These are phyloP conservation scores for Anseranas semipalmata DNA, from an alignment of 2,113 vertebrate species.

Conservation along the genomic window DNA sequence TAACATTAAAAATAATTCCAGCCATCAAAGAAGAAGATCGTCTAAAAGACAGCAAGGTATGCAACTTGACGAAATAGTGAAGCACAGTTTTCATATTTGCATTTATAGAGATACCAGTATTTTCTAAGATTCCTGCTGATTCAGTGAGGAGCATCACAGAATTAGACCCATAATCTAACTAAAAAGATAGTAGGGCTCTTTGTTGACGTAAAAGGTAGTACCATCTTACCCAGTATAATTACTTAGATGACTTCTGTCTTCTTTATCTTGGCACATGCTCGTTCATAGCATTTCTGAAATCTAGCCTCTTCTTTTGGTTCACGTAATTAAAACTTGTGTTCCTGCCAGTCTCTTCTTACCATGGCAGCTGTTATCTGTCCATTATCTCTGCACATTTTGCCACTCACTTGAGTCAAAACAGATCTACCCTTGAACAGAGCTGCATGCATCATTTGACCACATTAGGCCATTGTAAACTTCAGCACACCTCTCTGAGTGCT, in stretches of 20 bases:
- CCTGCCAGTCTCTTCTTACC: neutral
- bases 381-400: neutral
- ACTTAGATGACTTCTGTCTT: neutral
- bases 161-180: neutral
- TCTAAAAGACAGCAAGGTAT: conserved; percentile 91
- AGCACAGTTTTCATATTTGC: fast-evolving
- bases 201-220: neutral
- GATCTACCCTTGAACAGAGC: neutral
- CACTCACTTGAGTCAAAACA: neutral
- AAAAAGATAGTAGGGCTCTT: neutral
- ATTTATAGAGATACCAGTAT: neutral
- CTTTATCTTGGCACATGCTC: neutral
- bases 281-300: neutral
- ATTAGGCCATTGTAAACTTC: neutral
- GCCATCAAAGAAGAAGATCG: conserved; percentile 89
- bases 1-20: conserved; percentile 94
- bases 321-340: neutral
- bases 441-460: neutral
- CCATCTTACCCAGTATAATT: neutral
- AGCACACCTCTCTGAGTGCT: fast-evolving
- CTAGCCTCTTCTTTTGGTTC: neutral
- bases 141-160: neutral
- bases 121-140: neutral
- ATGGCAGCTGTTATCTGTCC: neutral
- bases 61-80: neutral